Percentiles rank a stretch among this genome's conserved stretches.
phyloP scores from a whole-genome alignment of 2,797 vertebrate genomes.

The Buceros bicornis region DNA sequence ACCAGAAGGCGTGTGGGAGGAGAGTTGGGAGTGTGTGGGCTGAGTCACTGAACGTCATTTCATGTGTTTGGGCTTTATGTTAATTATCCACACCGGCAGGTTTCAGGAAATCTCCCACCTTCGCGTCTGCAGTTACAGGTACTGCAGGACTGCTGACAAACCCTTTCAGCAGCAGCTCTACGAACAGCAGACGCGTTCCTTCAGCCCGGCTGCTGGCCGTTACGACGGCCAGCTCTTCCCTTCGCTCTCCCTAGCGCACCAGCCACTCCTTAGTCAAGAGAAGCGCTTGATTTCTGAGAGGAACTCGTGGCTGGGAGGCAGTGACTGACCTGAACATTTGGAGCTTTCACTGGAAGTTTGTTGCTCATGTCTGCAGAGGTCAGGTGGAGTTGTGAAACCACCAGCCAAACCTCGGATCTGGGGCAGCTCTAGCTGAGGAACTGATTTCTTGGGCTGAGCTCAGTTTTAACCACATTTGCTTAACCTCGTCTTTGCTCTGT shows the following conservation, averaged over 20 bases:
- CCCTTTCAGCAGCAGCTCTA: neutral
- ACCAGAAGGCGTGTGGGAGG: neutral
- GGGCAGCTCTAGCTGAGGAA: neutral
- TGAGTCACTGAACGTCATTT: constrained; percentile 11
- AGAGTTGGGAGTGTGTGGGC: neutral
- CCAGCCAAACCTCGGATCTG: too few species aligned
- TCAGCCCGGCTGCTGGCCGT: neutral
- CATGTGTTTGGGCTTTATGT: neutral
- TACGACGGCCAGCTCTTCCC: neutral
- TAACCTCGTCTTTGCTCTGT: neutral
- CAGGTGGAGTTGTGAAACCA: neutral
- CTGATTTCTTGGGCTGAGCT: neutral
- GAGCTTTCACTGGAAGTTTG: too few species aligned
- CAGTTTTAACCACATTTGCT: neutral
- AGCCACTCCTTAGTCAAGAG: neutral
- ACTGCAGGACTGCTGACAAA: neutral
- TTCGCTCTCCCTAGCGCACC: neutral
- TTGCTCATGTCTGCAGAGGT: neutral
- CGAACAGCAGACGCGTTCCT: rapidly evolving
- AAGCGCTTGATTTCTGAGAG: neutral
- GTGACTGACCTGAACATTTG: rapidly evolving
- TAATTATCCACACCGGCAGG: neutral
- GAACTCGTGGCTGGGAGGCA: too few species aligned
- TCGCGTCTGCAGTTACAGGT: neutral
- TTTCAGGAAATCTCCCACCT: neutral